Percentiles rank a stretch among this genome's conserved stretches.
Conservation (phyloP, 2,888 invertebrate genomes). For the Agrotis segetum region DNA sequence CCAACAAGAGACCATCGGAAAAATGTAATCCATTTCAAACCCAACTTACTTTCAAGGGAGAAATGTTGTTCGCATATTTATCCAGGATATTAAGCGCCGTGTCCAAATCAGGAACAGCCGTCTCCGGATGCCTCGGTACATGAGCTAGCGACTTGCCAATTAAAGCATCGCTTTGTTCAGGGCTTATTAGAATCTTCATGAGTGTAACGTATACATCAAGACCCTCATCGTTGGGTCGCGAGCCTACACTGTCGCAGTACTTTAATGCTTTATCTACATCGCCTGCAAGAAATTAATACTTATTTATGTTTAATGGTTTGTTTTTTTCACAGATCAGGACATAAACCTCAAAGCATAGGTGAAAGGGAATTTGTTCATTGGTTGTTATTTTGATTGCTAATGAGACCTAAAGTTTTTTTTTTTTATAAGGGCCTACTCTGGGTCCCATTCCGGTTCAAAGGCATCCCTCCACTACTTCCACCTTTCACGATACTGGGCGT, state of each 20-base stretch:
- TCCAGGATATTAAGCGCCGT: conserved; percentile 95
- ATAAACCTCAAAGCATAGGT: background rate
- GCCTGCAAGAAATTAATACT: conserved; percentile 76
- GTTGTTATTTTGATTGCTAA: background rate
- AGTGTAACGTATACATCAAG: conserved; percentile 92
- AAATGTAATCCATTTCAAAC: background rate
- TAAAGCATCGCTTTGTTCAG: conserved; percentile 73
- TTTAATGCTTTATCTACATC: conserved; percentile 95
- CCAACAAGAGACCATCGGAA: background rate
- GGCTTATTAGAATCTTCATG: conserved; percentile 89
- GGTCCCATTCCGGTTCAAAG: no score
- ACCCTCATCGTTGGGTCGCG: conserved; percentile 77
- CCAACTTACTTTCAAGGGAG: conserved; percentile 93
- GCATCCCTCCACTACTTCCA: no score
- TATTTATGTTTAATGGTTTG: background rate
- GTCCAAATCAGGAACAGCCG: conserved; percentile 94
- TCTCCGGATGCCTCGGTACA: conserved; percentile 90
- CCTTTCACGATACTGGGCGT: no score
- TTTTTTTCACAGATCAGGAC: no score
- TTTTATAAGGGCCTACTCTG: no score
- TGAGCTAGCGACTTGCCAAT: conserved; percentile 84
- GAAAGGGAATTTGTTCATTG: background rate
- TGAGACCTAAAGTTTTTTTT: background rate
- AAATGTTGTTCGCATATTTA: conserved; percentile 95
- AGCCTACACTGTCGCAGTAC: conserved; percentile 95